A percentile compares a stretch with the other conserved stretches of the same genome.
These are phyloP conservation scores for Gymnoscopelus braueri DNA, from an alignment of 2,797 vertebrate species.

Conservation along the genomic window DNA sequence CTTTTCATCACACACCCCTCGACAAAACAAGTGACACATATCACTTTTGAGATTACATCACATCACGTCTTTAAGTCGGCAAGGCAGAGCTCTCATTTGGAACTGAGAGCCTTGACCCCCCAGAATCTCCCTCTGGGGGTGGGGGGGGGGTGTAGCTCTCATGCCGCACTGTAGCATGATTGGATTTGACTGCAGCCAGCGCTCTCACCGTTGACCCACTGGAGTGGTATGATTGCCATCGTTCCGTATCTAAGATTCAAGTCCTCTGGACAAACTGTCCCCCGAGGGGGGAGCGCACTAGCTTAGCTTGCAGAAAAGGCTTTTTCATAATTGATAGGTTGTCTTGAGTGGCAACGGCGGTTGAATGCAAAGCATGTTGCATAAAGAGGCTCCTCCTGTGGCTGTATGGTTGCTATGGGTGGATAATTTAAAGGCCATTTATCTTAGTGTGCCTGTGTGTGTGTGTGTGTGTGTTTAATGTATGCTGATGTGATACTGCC, in stretches of 20 bases:
- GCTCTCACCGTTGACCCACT: not conserved
- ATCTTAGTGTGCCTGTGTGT: not conserved
- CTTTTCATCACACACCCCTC: no score
- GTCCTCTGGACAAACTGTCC: constrained; percentile 6
- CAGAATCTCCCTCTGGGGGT: not conserved
- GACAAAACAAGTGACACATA: no score
- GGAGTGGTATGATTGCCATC: no score
- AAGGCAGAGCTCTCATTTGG: not conserved
- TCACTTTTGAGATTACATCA: no score
- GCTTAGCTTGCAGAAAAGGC: not conserved
- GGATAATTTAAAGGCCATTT: not conserved
- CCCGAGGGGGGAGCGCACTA: not conserved
- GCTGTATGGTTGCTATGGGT: not conserved
- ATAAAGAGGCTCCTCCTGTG: not conserved
- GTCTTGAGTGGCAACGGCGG: not conserved
- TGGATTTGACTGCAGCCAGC: not conserved
- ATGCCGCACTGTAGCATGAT: not conserved
- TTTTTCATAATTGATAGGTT: constrained; percentile 12
- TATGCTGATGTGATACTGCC: not conserved
- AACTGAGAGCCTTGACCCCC: not conserved
- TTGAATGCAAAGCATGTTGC: not conserved
- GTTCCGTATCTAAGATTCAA: not conserved
- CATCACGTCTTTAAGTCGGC: not conserved
- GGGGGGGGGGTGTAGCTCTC: not conserved
- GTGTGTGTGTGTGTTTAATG: not conserved